Conservation (phyloP, 2,888 invertebrate genomes). For the Carpatolechia fugitivella region DNA sequence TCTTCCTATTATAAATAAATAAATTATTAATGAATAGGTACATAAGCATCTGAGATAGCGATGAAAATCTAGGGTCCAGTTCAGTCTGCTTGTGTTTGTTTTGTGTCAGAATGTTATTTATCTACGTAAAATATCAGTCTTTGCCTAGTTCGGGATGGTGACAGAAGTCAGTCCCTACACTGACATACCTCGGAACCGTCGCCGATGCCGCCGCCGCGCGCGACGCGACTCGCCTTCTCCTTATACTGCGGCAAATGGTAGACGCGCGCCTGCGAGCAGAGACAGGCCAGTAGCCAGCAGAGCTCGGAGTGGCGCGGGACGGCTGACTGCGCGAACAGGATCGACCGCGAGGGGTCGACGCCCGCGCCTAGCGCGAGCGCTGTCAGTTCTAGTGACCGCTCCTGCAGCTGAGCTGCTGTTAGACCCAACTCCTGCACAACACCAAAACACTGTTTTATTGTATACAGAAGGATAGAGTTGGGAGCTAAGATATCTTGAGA, state of each 20-base stretch:
- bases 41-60: too few species aligned
- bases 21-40: too few species aligned
- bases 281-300: constrained; percentile 19
- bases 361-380: constrained; percentile 95
- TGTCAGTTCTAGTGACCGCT: constrained; percentile 86
- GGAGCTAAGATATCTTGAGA: too few species aligned
- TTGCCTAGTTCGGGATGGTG: too few species aligned
- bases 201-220: constrained; percentile 75
- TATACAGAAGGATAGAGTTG: too few species aligned
- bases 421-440: constrained; percentile 75
- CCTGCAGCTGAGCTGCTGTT: constrained; percentile 62
- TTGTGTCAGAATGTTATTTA: too few species aligned
- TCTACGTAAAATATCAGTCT: too few species aligned
- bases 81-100: too few species aligned
- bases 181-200: constrained; percentile 3
- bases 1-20: too few species aligned
- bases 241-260: constrained; percentile 93
- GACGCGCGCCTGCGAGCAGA: constrained; percentile 16
- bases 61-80: too few species aligned
- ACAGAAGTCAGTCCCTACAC: too few species aligned
- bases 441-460: too few species aligned
- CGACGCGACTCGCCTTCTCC: constrained; percentile 82
- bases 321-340: constrained; percentile 94
- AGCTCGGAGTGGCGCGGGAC: constrained; percentile 84
- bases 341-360: constrained; percentile 87